These are phyloP conservation scores for Amia ocellicauda DNA, from an alignment of 2,113 vertebrate genomes.

Conservation along the genomic window DNA sequence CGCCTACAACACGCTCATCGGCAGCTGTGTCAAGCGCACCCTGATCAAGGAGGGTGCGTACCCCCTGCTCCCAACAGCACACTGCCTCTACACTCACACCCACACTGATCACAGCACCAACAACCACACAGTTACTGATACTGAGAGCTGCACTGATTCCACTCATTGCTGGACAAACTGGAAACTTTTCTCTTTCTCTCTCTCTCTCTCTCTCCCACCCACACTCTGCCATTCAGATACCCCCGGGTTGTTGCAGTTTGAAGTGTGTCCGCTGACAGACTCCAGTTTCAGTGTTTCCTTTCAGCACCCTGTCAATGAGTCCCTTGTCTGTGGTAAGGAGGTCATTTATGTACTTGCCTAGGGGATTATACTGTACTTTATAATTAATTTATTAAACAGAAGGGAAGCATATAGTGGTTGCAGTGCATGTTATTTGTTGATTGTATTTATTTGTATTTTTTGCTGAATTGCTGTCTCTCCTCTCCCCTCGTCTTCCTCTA, in stretches of 20 bases:
- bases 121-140: too few species aligned
- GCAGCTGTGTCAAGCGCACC: slow-evolving; percentile 91
- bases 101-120: too few species aligned
- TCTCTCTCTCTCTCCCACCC: background rate
- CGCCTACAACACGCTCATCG: slow-evolving; percentile 89
- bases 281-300: slow-evolving; percentile 95
- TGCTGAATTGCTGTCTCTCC: background rate
- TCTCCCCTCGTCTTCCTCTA: background rate
- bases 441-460: background rate
- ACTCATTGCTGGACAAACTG: too few species aligned
- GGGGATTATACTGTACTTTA: too few species aligned
- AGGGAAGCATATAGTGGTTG: too few species aligned
- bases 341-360: background rate
- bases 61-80: background rate
- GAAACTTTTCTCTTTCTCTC: too few species aligned
- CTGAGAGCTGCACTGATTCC: too few species aligned
- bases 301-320: slow-evolving; percentile 97
- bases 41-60: slow-evolving; percentile 84
- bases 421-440: background rate
- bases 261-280: slow-evolving; percentile 93
- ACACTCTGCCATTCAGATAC: slow-evolving; percentile 82
- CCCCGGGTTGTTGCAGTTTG: slow-evolving; percentile 92
- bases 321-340: slow-evolving; percentile 91
- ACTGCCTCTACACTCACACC: background rate
- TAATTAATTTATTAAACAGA: too few species aligned